A percentile compares a stretch with the other conserved stretches of the same genome.
Evolutionary conservation across 2,797 vertebrate genomes (phyloP).

Genomic region (Corythornis leucogaster): DNA sequence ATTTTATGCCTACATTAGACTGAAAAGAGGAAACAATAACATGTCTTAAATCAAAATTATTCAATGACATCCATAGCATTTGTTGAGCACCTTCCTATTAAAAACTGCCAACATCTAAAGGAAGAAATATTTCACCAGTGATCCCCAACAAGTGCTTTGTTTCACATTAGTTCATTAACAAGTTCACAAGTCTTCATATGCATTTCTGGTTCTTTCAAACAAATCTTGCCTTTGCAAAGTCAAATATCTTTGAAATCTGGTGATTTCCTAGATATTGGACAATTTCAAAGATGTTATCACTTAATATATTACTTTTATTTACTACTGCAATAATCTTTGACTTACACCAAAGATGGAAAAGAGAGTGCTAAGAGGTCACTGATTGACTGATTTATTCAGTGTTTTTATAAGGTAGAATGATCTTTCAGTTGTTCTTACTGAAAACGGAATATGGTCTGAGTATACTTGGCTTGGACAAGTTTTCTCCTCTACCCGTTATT

Average conservation of each 20-base stretch:
- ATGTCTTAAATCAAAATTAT: neutral
- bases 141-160: neutral
- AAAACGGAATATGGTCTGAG: neutral
- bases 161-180: neutral
- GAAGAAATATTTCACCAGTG: neutral
- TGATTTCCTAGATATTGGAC: neutral
- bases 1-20: neutral
- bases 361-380: neutral
- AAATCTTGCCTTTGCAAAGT: neutral
- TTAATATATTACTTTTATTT: neutral
- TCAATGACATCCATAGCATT: neutral
- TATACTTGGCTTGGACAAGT: neutral
- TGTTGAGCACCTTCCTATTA: neutral
- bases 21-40: neutral
- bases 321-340: neutral
- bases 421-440: neutral
- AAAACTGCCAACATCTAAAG: neutral
- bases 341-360: neutral
- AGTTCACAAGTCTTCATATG: neutral
- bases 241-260: neutral
- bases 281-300: neutral
- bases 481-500: neutral
- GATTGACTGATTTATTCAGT: neutral
- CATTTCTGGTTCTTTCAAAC: neutral
- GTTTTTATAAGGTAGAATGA: neutral